phyloP scores from a whole-genome alignment of 1,140 invertebrate species.

The Polypedilum pembai region DNA sequence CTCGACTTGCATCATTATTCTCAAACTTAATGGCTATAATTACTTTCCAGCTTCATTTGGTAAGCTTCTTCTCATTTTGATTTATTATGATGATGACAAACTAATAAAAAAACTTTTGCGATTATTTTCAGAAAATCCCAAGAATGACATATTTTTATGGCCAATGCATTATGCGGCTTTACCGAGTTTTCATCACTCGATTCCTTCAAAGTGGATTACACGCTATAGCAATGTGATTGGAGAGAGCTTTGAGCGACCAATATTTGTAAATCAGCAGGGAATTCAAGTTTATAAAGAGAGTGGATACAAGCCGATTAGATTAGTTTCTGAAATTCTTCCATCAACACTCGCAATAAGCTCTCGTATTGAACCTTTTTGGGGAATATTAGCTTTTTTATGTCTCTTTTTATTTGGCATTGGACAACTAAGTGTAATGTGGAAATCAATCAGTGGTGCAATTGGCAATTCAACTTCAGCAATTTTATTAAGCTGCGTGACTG shows the following conservation, averaged over 20 bases:
- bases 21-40: slow-evolving; percentile 59
- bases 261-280: slow-evolving; percentile 29
- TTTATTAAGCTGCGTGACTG: slow-evolving; percentile 74
- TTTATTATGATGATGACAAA: slow-evolving; percentile 24
- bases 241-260: slow-evolving; percentile 42
- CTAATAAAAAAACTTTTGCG: too few relatives aligned
- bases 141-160: slow-evolving; percentile 28
- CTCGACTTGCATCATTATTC: slow-evolving; percentile 68
- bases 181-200: slow-evolving; percentile 43
- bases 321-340: slow-evolving; percentile 79
- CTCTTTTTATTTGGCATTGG: slow-evolving; percentile 79
- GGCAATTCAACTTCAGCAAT: slow-evolving; percentile 81
- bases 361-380: slow-evolving; percentile 73
- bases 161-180: slow-evolving; percentile 38
- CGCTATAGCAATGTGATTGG: slow-evolving; percentile 42
- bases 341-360: slow-evolving; percentile 60
- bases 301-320: slow-evolving; percentile 68
- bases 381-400: slow-evolving; percentile 75
- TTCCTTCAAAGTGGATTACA: slow-evolving; percentile 37
- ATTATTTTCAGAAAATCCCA: not conserved
- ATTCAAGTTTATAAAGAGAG: slow-evolving; percentile 46
- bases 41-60: slow-evolving; percentile 80
- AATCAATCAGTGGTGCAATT: slow-evolving; percentile 56
- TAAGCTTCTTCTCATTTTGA: slow-evolving; percentile 44
- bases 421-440: slow-evolving; percentile 59